Conservation (phyloP, 2,888 invertebrate genomes). For the Teleogryllus oceanicus region DNA sequence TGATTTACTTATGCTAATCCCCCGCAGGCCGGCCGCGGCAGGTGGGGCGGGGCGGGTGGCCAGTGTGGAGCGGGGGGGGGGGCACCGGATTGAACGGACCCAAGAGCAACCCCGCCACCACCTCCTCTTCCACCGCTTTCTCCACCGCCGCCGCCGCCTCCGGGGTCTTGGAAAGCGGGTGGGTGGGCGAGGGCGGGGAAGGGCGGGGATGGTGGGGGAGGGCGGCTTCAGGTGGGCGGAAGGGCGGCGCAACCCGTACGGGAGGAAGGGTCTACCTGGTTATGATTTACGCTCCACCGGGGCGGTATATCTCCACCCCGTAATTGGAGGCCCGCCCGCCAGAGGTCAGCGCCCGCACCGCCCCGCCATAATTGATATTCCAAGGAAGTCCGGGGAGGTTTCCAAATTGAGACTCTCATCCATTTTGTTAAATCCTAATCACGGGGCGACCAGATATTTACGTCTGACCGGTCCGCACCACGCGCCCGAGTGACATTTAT, state of each 20-base stretch:
- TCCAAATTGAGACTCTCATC: slow-evolving; percentile 9
- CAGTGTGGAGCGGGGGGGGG: too few species aligned
- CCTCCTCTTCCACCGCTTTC: too few species aligned
- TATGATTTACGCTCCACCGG: slow-evolving; percentile 1
- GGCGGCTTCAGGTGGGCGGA: neutral
- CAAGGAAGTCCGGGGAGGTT: slow-evolving; percentile 18
- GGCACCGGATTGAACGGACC: too few species aligned
- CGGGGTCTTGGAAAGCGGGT: neutral
- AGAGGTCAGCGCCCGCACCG: neutral
- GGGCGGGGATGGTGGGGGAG: neutral
- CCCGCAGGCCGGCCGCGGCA: neutral
- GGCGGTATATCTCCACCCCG: slow-evolving; percentile 18
- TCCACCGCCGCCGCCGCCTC: neutral
- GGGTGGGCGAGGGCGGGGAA: neutral
- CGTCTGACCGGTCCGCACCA: neutral
- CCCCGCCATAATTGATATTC: slow-evolving; percentile 9
- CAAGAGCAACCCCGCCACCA: too few species aligned
- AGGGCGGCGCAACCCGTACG: neutral
- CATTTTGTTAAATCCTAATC: slow-evolving; percentile 18
- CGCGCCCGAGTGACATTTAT: slow-evolving; percentile 9
- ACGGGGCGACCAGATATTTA: neutral
- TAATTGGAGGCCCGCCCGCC: neutral
- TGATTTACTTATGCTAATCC: neutral
- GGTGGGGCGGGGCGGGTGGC: neutral
- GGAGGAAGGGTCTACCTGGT: neutral